Evolutionary conservation across 2,113 vertebrate species (phyloP).

Genomic region (Sminthopsis crassicaudata): DNA sequence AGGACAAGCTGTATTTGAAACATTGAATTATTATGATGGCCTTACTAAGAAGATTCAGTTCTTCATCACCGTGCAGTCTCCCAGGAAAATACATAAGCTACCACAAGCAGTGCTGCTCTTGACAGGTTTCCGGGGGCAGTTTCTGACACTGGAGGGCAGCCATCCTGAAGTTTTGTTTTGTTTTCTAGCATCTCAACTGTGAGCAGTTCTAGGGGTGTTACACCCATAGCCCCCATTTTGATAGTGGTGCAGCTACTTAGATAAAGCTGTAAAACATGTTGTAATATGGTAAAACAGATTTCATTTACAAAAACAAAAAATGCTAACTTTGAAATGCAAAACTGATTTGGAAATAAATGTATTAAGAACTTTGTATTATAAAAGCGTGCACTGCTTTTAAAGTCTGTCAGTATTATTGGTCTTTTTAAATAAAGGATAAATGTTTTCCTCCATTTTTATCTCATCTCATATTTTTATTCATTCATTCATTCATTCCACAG

Average conservation of each 20-base stretch:
- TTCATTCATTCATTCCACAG: background rate
- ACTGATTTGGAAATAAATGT: slow-evolving; percentile 83
- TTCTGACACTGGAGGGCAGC: slow-evolving; percentile 50
- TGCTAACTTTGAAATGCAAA: slow-evolving; percentile 81
- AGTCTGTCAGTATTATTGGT: slow-evolving; percentile 89
- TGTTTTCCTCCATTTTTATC: slow-evolving; percentile 76
- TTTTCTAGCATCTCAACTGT: background rate
- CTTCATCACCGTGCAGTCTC: slow-evolving; percentile 70
- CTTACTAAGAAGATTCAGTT: slow-evolving; percentile 75
- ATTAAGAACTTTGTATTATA: slow-evolving; percentile 84
- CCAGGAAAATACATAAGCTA: slow-evolving; percentile 49
- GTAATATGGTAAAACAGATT: slow-evolving; percentile 83
- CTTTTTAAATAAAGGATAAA: slow-evolving; percentile 89
- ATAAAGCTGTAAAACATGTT: slow-evolving; percentile 83
- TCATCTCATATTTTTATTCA: background rate
- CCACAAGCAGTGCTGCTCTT: slow-evolving; percentile 53
- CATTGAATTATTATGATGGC: slow-evolving; percentile 75
- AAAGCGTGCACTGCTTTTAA: slow-evolving; percentile 84
- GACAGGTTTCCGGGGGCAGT: slow-evolving; percentile 53
- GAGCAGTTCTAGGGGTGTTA: slow-evolving; percentile 35
- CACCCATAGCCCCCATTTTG: slow-evolving; percentile 70
- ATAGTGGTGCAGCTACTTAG: slow-evolving; percentile 86
- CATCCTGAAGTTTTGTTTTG: slow-evolving; percentile 46
- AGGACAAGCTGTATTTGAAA: slow-evolving; percentile 61
- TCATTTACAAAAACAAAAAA: slow-evolving; percentile 77